Evolutionary conservation across 2,888 invertebrate genomes (phyloP).

Genomic region (Heteromurus nitidus): DNA sequence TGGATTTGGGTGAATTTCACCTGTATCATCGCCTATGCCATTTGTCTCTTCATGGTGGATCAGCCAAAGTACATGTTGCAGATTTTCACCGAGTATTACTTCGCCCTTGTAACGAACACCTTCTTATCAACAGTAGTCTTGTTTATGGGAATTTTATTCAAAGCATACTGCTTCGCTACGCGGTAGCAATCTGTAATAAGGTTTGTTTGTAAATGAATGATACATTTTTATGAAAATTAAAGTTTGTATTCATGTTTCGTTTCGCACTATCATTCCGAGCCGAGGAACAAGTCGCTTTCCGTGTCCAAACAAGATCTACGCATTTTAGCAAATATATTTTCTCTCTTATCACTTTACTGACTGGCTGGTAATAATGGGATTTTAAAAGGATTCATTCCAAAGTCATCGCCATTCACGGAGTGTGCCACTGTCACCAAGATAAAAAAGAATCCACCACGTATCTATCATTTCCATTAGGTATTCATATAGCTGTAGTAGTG

Average conservation of each 20-base stretch:
- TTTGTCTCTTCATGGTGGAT: slow-evolving; percentile 51
- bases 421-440: slow-evolving; percentile 15
- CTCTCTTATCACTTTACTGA: not conserved
- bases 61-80: slow-evolving; percentile 31
- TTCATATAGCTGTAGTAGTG: not conserved
- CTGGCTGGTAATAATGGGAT: slow-evolving; percentile 13
- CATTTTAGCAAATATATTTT: slow-evolving; percentile 5
- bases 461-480: not conserved
- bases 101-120: slow-evolving; percentile 47
- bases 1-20: slow-evolving; percentile 60
- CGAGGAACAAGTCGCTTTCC: slow-evolving; percentile 15
- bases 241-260: slow-evolving; percentile 5
- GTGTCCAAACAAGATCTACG: slow-evolving; percentile 12
- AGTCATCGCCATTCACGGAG: slow-evolving; percentile 21
- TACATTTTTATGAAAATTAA: slow-evolving; percentile 9
- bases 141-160: slow-evolving; percentile 49
- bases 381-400: slow-evolving; percentile 13
- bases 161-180: not conserved
- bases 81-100: slow-evolving; percentile 51
- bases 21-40: slow-evolving; percentile 34
- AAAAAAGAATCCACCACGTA: not conserved
- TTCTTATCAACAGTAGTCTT: slow-evolving; percentile 37
- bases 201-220: not conserved
- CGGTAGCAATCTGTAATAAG: not conserved
- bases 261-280: not conserved